phyloP scores from a whole-genome alignment of 2,888 invertebrate species.

The Protonemura montana region DNA sequence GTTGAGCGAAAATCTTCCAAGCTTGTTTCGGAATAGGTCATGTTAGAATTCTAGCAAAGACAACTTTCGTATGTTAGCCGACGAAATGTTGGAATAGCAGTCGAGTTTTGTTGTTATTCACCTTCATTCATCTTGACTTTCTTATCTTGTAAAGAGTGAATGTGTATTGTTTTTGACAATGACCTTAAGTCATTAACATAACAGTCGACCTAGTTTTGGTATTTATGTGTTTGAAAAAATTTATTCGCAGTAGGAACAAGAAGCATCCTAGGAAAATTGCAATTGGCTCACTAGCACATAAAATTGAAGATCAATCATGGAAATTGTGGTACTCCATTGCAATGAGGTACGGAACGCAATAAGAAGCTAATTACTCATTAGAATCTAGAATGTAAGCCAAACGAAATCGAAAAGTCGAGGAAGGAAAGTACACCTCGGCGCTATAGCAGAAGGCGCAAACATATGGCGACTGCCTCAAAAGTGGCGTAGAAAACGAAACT shows the following conservation, averaged over 20 bases:
- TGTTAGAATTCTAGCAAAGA: background rate
- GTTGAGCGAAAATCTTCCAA: background rate
- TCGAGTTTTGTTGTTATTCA: background rate
- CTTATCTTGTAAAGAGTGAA: background rate
- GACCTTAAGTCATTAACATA: slow-evolving; percentile 8
- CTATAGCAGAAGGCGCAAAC: background rate
- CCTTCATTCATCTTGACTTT: background rate
- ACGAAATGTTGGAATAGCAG: background rate
- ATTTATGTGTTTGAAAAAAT: background rate
- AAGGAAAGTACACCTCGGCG: background rate
- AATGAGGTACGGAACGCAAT: too few relatives aligned
- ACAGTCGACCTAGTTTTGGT: background rate
- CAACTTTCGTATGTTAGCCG: background rate
- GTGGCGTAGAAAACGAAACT: slow-evolving; percentile 29
- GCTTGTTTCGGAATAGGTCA: slow-evolving; percentile 3
- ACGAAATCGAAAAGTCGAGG: background rate
- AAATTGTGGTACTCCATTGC: background rate
- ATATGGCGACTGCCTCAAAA: background rate
- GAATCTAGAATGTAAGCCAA: background rate
- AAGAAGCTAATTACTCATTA: background rate
- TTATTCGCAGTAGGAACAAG: background rate
- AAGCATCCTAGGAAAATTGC: background rate
- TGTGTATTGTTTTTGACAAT: slow-evolving; percentile 12
- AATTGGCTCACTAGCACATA: background rate
- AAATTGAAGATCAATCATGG: background rate